A percentile compares a stretch with the other conserved stretches of the same genome.
Evolutionary conservation across 2,113 vertebrate species (phyloP).

Genomic region (Indicator maculatus): DNA sequence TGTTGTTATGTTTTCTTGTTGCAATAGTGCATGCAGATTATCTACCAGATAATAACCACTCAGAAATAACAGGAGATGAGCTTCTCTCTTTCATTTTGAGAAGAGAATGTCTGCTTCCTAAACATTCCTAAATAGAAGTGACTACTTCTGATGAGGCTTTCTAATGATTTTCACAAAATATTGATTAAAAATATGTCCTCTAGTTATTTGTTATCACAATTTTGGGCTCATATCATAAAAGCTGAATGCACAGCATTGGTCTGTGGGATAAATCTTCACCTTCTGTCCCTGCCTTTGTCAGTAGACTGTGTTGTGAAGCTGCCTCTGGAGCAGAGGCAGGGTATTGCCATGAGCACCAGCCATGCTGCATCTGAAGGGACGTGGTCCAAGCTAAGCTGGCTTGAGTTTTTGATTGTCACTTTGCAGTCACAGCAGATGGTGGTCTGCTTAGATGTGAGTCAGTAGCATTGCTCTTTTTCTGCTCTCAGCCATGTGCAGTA

Average conservation of each 20-base stretch:
- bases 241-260: rapidly evolving
- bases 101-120: neutral
- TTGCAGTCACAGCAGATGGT: neutral
- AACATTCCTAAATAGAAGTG: neutral
- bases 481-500: too few species aligned
- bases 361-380: neutral
- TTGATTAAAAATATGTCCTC: neutral
- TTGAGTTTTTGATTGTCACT: neutral
- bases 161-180: neutral
- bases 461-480: neutral
- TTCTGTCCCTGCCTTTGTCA: neutral
- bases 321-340: neutral
- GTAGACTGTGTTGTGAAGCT: neutral
- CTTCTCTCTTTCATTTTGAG: neutral
- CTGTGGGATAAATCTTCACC: neutral
- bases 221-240: neutral
- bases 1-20: neutral
- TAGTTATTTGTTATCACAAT: neutral
- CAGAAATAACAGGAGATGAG: neutral
- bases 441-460: neutral
- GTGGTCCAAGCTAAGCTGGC: neutral
- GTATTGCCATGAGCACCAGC: neutral
- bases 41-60: neutral
- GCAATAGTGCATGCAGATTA: neutral
- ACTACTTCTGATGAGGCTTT: neutral